Conservation (phyloP, 2,797 vertebrate species). For the Hypotaenidia philippensis region DNA sequence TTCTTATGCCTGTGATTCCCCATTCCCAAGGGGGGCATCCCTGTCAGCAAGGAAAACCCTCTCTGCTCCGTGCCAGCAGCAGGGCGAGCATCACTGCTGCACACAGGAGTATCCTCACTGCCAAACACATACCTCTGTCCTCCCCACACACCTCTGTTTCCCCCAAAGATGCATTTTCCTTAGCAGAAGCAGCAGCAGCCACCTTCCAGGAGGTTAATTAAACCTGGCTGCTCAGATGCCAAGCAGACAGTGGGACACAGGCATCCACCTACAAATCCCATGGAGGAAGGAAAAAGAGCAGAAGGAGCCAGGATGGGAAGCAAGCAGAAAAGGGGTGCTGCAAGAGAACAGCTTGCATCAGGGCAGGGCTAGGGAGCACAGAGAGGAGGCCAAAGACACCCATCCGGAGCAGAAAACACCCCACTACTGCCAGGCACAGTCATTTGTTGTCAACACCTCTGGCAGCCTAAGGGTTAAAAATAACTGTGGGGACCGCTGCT, state of each 20-base stretch:
- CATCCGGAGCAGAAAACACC: neutral
- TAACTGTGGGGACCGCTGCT: neutral
- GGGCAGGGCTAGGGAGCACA: neutral
- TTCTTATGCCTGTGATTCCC: neutral
- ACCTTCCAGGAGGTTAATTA: neutral
- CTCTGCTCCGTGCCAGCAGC: neutral
- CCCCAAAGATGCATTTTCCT: neutral
- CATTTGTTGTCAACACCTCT: neutral
- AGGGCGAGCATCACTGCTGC: neutral
- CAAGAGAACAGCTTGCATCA: neutral
- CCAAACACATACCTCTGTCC: neutral
- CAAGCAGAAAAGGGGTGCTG: neutral
- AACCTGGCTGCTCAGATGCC: neutral
- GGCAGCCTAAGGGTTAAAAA: slow-evolving; percentile 3
- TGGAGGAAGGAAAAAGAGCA: neutral
- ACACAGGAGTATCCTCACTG: neutral
- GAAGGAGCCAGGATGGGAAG: neutral
- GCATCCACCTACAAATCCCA: neutral
- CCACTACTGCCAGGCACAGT: accelerated
- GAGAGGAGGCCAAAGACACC: neutral
- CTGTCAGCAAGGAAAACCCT: neutral
- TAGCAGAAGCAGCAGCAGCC: neutral
- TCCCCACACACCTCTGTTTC: neutral
- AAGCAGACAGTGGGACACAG: neutral
- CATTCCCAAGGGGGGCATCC: no score